Evolutionary conservation across 2,888 invertebrate genomes (phyloP).

Genomic region (Pemphredon lugubris): DNA sequence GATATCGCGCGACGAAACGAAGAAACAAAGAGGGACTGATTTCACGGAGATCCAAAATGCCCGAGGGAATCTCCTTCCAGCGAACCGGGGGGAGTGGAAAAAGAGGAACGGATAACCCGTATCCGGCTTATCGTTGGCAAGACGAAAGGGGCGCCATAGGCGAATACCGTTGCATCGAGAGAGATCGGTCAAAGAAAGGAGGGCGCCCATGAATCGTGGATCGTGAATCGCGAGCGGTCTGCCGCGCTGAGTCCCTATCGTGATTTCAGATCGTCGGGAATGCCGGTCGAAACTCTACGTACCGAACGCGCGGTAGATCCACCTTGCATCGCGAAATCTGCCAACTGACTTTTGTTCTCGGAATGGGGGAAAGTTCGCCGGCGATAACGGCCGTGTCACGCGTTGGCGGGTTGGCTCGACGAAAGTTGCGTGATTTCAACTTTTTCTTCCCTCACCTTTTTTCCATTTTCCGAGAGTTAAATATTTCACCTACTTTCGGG

Average conservation of each 20-base stretch:
- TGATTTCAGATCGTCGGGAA: conserved; percentile 60
- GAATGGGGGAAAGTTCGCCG: conserved; percentile 6
- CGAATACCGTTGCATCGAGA: conserved; percentile 60
- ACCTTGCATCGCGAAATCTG: conserved; percentile 24
- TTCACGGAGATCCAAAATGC: neutral
- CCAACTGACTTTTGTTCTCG: conserved; percentile 12
- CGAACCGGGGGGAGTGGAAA: conserved; percentile 10
- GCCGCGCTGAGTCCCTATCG: conserved; percentile 52
- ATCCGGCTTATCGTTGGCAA: conserved; percentile 38
- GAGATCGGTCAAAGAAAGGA: conserved; percentile 57
- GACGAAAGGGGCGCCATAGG: conserved; percentile 35
- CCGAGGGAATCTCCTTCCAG: neutral
- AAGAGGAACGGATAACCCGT: conserved; percentile 45
- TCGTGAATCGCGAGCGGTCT: conserved; percentile 49
- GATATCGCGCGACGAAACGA: no score
- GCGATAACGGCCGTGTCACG: neutral
- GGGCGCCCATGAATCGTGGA: conserved; percentile 56
- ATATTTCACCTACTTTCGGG: no score
- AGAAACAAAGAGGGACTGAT: no score
- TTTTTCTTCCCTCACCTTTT: no score
- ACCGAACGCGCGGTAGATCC: conserved; percentile 26
- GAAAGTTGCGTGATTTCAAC: neutral
- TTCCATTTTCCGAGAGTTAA: no score
- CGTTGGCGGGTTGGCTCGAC: neutral
- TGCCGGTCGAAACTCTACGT: conserved; percentile 49